A percentile compares a stretch with the other conserved stretches of the same genome.
These are phyloP conservation scores for Cisticola juncidis DNA, from an alignment of 2,113 vertebrate species.

Conservation along the genomic window DNA sequence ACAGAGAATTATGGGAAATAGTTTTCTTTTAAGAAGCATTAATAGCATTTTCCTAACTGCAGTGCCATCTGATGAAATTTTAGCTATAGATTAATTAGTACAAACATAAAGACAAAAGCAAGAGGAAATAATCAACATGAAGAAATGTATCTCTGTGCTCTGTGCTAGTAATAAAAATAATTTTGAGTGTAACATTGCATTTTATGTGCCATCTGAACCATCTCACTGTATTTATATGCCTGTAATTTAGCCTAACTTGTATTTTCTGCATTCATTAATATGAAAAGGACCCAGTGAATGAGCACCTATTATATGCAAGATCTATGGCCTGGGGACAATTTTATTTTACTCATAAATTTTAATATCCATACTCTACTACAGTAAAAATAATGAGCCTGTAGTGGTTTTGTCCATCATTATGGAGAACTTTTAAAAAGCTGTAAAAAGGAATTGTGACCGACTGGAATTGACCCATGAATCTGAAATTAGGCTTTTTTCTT, in stretches of 20 bases:
- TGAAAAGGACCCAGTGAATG: neutral
- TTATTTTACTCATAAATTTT: conserved; percentile 62
- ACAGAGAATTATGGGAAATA: neutral
- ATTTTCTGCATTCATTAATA: conserved; percentile 27
- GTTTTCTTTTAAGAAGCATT: neutral
- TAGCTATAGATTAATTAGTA: neutral
- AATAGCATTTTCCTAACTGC: neutral
- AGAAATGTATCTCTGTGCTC: neutral
- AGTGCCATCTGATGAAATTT: neutral
- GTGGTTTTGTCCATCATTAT: conserved; percentile 2
- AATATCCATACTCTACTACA: neutral
- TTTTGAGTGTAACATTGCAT: neutral
- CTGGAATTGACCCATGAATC: neutral
- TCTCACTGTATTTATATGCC: conserved; percentile 7
- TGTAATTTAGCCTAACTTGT: conserved; percentile 23
- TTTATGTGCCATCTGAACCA: conserved; percentile 26
- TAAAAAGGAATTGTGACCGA: neutral
- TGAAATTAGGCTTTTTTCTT: neutral
- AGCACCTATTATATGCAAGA: neutral
- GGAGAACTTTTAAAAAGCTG: neutral
- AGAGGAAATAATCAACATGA: neutral
- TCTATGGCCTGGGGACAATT: conserved; percentile 26
- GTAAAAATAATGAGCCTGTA: conserved; percentile 38
- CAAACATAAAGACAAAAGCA: neutral
- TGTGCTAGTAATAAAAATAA: neutral